Base-by-base conservation (phyloP, 2,888 invertebrate species). In the Plebejus argus region DNA sequence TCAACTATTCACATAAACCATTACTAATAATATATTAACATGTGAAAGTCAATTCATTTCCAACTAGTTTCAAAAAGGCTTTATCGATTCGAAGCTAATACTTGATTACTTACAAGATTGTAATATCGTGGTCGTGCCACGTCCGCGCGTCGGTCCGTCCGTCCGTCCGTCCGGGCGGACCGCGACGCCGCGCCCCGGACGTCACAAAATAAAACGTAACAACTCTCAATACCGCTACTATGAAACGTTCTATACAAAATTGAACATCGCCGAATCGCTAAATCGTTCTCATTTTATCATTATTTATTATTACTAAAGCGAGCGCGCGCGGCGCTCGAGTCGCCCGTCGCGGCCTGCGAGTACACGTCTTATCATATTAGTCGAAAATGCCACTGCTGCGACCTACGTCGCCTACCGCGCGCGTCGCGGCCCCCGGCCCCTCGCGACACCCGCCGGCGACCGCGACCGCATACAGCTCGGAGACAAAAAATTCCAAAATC, bases 11-110 rank as follows among this genome's bases (percentile, higher is more conserved):
- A 90, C 88, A 90, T 91, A 91, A 91, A 91, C 88, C 90, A 89
- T 91, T 91, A 91, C 90, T 93, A 92, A 89, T 87, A 88, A 87
- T 87, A 87, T 87, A 87, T 86, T 88, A 87, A 91, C 90, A 89
- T 88, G 92, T 92, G 91, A 92, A 92, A 83, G 91, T 91, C 92
- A 90, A 92, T 90, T 89, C 89, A 88, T 89, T 89, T 90, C 91
- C 90, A 91, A 91, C 90, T 90, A 91, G 88, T 84, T 84, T 93
- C 90, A 90, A 90, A 93, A 94, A 92, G 93, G 92, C 92, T 93
- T 94, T 93, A 92, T 93, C 90, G 91, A 92, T 92, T 93, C 88
- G 91, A 94, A 94, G 93, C 94, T 93, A 93, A 93, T 93, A 93
- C 93, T 93, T 91, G 93, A 92, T 93, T 93, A 94, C 91, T 92